These are phyloP conservation scores for Cataglyphis cursor DNA, from an alignment of 2,888 invertebrate species.

Conservation along the genomic window DNA sequence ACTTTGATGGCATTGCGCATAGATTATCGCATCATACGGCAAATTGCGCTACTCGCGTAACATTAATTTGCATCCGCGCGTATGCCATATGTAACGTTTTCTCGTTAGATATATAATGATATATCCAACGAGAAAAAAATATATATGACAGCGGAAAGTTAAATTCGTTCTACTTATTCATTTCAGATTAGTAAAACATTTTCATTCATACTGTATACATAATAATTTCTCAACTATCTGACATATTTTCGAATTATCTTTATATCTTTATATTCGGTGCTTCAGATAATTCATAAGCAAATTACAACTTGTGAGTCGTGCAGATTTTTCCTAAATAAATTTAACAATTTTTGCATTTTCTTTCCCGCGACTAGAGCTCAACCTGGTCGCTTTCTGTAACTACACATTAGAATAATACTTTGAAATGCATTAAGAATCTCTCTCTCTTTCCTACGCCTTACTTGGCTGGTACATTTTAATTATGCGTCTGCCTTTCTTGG, in stretches of 20 bases:
- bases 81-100: background rate
- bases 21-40: conserved; percentile 15
- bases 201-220: background rate
- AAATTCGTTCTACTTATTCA: background rate
- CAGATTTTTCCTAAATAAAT: conserved; percentile 34
- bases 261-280: conserved; percentile 8
- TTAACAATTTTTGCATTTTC: conserved; percentile 45
- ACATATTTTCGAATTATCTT: conserved; percentile 13
- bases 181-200: background rate
- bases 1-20: conserved; percentile 30
- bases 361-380: conserved; percentile 20
- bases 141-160: background rate
- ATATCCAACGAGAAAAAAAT: background rate
- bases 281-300: conserved; percentile 25
- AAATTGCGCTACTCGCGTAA: background rate
- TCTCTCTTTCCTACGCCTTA: conserved; percentile 21
- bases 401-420: conserved; percentile 51
- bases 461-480: conserved; percentile 45
- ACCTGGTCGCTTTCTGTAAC: conserved; percentile 19
- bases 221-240: background rate
- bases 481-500: conserved; percentile 30
- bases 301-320: conserved; percentile 28
- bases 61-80: background rate
- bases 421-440: conserved; percentile 52
- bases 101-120: too few species aligned